These are phyloP conservation scores for Bufo gargarizans DNA, from an alignment of 2,113 vertebrate genomes.

Conservation along the genomic window DNA sequence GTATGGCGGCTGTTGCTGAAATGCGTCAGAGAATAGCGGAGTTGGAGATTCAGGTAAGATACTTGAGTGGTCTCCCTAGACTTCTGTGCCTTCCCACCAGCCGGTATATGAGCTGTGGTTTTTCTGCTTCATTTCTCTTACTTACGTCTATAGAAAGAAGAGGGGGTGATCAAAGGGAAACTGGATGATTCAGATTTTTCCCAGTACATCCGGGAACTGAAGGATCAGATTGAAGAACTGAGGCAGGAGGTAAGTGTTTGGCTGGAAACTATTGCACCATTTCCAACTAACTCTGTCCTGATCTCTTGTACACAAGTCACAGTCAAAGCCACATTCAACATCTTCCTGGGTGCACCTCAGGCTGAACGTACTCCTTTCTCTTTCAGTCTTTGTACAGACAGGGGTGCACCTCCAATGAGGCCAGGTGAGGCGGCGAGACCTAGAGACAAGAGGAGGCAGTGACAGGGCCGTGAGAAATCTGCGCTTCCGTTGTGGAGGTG, in stretches of 20 bases:
- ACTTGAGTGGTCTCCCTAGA: too few relatives aligned
- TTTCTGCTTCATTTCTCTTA: neutral
- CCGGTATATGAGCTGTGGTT: neutral
- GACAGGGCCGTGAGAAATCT: too few relatives aligned
- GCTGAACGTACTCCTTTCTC: too few relatives aligned
- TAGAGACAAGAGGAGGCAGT: too few relatives aligned
- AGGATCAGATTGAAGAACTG: constrained; percentile 90
- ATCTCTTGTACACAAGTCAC: neutral
- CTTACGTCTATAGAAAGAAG: constrained; percentile 78
- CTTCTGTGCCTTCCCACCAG: neutral
- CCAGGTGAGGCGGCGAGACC: too few relatives aligned
- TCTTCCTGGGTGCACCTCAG: neutral
- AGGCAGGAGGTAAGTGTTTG: constrained; percentile 82
- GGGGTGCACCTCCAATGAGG: too few relatives aligned
- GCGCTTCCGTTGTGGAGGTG: too few relatives aligned
- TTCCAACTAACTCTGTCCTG: neutral
- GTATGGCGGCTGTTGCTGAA: constrained; percentile 89
- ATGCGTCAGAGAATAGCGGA: constrained; percentile 89
- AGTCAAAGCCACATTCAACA: neutral
- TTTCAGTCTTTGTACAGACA: too few relatives aligned
- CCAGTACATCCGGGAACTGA: constrained; percentile 90
- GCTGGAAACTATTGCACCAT: neutral
- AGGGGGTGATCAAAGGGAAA: constrained; percentile 90
- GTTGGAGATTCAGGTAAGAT: constrained; percentile 90
- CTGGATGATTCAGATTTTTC: constrained; percentile 91